Conservation (phyloP, 2,113 vertebrate genomes). For the Aegithalos caudatus region DNA sequence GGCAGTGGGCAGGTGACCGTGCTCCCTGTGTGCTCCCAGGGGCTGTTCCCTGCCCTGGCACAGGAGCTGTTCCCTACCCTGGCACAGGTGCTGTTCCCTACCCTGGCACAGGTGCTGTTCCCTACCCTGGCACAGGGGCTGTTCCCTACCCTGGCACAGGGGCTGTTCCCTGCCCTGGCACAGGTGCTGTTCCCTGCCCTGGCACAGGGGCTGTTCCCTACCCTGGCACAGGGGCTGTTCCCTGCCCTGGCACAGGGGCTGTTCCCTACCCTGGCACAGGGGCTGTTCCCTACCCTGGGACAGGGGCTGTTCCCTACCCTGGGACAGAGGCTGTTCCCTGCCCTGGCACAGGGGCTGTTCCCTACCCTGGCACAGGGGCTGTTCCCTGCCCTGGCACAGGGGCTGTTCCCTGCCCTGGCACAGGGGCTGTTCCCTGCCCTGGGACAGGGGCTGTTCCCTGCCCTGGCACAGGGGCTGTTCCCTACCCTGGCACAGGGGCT, state of each 20-base stretch:
- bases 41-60: background rate
- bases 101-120: background rate
- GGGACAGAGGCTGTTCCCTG: background rate
- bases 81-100: background rate
- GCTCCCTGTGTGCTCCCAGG: background rate
- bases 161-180: background rate
- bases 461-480: background rate
- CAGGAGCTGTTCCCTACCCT: background rate
- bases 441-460: background rate
- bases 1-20: background rate
- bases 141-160: background rate
- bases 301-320: background rate
- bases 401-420: background rate
- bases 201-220: background rate
- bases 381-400: background rate
- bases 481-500: background rate
- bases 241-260: background rate
- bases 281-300: background rate
- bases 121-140: background rate
- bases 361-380: background rate
- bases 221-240: background rate
- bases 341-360: background rate
- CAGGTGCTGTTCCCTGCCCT: background rate
- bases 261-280: too few relatives aligned
- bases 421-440: background rate